Conservation (phyloP, 92 coral and sea anemone genomes). For the Paramuricea clavata region DNA sequence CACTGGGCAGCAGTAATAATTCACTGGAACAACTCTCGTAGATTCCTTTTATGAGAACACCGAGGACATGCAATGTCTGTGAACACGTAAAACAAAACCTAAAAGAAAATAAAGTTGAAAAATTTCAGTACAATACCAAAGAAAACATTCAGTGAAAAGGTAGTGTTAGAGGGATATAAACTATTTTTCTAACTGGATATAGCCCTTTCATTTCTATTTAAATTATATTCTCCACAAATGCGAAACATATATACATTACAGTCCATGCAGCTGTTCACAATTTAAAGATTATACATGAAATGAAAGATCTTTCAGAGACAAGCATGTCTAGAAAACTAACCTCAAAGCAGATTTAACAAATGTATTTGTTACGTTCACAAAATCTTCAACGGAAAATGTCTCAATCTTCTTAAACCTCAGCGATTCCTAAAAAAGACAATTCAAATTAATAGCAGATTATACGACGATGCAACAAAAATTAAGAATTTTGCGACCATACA, state of each 20-base stretch:
- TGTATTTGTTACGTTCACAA: conserved; percentile 56
- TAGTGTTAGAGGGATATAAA: too few relatives aligned
- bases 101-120: not conserved
- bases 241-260: too few relatives aligned
- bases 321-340: conserved; percentile 46
- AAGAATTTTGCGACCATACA: too few relatives aligned
- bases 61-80: conserved; percentile 63
- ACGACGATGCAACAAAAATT: not conserved
- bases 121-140: not conserved
- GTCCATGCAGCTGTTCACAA: too few relatives aligned
- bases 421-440: conserved; percentile 46
- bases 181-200: too few relatives aligned
- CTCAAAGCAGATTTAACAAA: conserved; percentile 79
- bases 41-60: conserved; percentile 56
- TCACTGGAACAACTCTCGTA: conserved; percentile 44
- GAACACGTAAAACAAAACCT: conserved; percentile 71
- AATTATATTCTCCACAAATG: too few relatives aligned
- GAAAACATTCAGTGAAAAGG: too few relatives aligned
- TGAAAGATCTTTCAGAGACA: not conserved
- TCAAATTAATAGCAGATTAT: not conserved
- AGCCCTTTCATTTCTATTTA: too few relatives aligned
- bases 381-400: conserved; percentile 12
- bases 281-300: too few relatives aligned
- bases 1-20: conserved; percentile 70
- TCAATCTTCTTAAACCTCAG: conserved; percentile 16